phyloP scores from a whole-genome alignment of 2,888 invertebrate species.

The Corythucha ciliata region DNA sequence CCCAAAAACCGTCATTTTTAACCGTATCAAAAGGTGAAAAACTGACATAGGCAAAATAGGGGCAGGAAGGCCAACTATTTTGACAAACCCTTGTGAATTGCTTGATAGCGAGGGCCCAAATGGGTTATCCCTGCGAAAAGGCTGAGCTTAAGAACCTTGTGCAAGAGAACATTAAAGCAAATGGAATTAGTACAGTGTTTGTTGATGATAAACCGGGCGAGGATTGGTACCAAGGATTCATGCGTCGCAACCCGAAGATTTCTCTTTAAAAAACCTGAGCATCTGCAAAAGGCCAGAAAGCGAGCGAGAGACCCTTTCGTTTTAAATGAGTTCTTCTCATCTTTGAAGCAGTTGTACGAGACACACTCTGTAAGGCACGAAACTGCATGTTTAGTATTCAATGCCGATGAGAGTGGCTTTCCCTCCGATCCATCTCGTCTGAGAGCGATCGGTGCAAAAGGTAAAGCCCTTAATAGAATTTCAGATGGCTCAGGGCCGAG shows the following conservation, averaged over 20 bases:
- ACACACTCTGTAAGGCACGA: conserved; percentile 13
- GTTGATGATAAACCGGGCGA: conserved; percentile 33
- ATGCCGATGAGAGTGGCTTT: conserved; percentile 35
- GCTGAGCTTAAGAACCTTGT: conserved; percentile 23
- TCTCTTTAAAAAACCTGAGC: conserved; percentile 36
- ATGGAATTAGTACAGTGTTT: conserved; percentile 29
- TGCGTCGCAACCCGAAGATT: conserved; percentile 30
- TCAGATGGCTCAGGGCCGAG: conserved; percentile 36
- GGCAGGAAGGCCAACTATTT: not conserved
- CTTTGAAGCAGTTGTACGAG: conserved; percentile 22
- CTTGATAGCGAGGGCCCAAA: conserved; percentile 29
- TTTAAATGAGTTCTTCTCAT: conserved; percentile 35
- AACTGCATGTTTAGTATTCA: conserved; percentile 30
- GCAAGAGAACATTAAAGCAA: not conserved
- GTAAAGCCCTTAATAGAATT: conserved; percentile 32
- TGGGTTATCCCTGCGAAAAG: conserved; percentile 34
- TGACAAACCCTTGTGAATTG: conserved; percentile 23
- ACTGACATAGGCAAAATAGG: not conserved
- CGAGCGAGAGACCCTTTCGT: conserved; percentile 32
- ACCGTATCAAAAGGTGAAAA: no score
- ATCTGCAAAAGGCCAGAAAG: conserved; percentile 34
- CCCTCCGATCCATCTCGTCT: conserved; percentile 32
- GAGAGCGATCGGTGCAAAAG: conserved; percentile 35
- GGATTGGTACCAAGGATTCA: conserved; percentile 31
- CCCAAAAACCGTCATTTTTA: conserved; percentile 1